These are phyloP conservation scores for Bufo gargarizans DNA, from an alignment of 2,113 vertebrate genomes.

Conservation along the genomic window DNA sequence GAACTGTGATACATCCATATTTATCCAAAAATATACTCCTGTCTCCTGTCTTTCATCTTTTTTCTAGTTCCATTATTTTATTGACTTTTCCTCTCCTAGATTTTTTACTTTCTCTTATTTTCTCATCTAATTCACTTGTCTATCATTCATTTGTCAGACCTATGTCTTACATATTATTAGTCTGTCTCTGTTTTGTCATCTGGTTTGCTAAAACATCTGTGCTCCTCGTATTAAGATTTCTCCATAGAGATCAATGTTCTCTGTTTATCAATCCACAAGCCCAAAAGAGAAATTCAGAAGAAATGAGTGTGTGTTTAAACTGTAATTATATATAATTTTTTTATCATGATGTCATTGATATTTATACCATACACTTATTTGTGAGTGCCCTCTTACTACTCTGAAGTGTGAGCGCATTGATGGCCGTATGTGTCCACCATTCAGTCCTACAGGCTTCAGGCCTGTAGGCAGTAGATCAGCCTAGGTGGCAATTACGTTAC, in stretches of 20 bases:
- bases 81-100: neutral
- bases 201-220: neutral
- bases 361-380: neutral
- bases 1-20: too few species aligned
- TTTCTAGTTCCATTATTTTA: neutral
- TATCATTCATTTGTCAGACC: neutral
- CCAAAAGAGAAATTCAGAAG: neutral
- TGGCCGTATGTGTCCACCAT: too few species aligned
- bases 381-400: too few species aligned
- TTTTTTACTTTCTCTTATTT: neutral
- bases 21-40: too few species aligned
- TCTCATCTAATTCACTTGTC: neutral
- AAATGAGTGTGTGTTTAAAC: neutral
- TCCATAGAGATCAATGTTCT: neutral
- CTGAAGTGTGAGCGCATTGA: too few species aligned
- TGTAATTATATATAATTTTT: neutral
- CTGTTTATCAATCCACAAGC: neutral
- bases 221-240: neutral
- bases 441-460: too few species aligned
- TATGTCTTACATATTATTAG: neutral
- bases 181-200: neutral
- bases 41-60: neutral
- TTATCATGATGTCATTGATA: neutral
- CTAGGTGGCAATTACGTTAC: too few species aligned
- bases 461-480: too few species aligned